Percentiles rank a stretch among this genome's conserved stretches.
Conservation (phyloP, 2,888 invertebrate genomes). For the Ophion slaviceki region DNA sequence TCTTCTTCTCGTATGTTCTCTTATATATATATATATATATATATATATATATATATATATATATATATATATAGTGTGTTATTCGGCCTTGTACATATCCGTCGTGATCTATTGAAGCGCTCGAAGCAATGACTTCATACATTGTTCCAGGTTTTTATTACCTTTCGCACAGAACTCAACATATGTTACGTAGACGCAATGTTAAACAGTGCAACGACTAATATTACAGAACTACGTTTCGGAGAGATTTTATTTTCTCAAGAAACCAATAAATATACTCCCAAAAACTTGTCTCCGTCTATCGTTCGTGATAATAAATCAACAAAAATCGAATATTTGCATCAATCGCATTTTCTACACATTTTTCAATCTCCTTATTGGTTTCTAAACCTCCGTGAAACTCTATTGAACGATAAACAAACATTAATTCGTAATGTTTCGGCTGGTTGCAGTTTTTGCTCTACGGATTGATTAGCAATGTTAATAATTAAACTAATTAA, state of each 20-base stretch:
- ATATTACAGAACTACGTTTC: constrained; percentile 33
- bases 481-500: too few species aligned
- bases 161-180: constrained; percentile 28
- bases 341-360: too few species aligned
- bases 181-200: constrained; percentile 30
- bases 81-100: constrained; percentile 72
- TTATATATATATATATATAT: neutral
- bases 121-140: constrained; percentile 65
- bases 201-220: constrained; percentile 44
- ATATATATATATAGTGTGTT: neutral
- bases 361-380: too few species aligned
- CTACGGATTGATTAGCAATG: too few species aligned
- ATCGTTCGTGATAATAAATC: neutral
- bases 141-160: constrained; percentile 40
- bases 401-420: too few species aligned
- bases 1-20: neutral
- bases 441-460: too few species aligned
- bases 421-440: too few species aligned
- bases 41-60: neutral
- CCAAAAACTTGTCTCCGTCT: neutral
- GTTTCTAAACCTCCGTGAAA: too few species aligned
- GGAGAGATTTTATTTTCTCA: neutral
- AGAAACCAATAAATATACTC: neutral
- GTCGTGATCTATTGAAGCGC: constrained; percentile 65
- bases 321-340: too few species aligned